These are phyloP conservation scores for Pristionchus exspectatus DNA, from an alignment of 2,888 invertebrate species.

Conservation along the genomic window DNA sequence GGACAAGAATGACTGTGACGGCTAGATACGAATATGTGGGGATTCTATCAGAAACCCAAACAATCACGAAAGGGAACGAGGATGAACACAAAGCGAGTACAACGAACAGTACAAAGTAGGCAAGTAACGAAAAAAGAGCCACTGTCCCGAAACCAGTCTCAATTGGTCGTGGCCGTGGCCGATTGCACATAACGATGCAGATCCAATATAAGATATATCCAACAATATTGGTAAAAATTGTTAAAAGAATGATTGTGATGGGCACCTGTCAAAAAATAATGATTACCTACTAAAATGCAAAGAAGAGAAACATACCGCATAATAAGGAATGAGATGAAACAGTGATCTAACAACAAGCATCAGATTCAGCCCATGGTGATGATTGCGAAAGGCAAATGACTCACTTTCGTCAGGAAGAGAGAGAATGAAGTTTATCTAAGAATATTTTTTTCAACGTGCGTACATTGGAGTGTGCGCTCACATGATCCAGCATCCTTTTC, in stretches of 20 bases:
- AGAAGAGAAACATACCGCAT: not conserved
- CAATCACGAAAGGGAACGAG: too few species aligned
- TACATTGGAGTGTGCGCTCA: too few species aligned
- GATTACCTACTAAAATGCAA: not conserved
- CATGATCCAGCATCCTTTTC: not conserved
- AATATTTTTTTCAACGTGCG: too few species aligned
- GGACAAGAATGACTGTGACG: too few species aligned
- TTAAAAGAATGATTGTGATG: not conserved
- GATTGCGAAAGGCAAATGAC: not conserved
- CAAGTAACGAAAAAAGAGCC: too few species aligned
- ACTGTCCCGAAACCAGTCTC: too few species aligned
- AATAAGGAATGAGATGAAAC: not conserved
- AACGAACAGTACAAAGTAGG: not conserved
- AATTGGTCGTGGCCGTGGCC: too few species aligned
- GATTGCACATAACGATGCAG: too few species aligned
- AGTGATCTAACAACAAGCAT: not conserved
- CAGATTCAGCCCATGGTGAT: not conserved
- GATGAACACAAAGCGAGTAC: not conserved
- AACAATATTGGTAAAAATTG: not conserved
- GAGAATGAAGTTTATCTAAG: not conserved
- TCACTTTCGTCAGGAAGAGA: not conserved
- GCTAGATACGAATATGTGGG: too few species aligned
- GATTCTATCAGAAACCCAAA: too few species aligned
- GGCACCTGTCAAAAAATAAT: not conserved
- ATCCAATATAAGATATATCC: not conserved